Percentiles rank a stretch among this genome's conserved stretches.
These are phyloP conservation scores for Callaeas wilsoni DNA, from an alignment of 2,113 vertebrate genomes.

Conservation along the genomic window DNA sequence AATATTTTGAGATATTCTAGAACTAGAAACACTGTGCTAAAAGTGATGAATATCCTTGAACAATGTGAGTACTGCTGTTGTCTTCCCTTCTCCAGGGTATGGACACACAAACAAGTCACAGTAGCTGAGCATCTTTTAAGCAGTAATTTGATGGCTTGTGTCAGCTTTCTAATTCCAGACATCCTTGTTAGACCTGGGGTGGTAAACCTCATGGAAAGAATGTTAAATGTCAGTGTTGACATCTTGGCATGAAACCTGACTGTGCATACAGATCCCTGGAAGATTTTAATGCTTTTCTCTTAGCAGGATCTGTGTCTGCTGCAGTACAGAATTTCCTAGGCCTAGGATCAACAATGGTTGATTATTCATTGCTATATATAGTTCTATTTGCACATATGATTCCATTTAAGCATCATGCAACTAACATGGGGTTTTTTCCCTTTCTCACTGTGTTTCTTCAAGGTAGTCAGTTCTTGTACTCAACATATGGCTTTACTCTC, in stretches of 20 bases:
- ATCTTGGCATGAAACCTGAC: background rate
- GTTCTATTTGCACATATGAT: background rate
- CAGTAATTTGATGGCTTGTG: background rate
- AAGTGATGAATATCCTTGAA: background rate
- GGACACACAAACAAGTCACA: background rate
- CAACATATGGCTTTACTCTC: conserved; percentile 92
- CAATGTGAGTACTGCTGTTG: background rate
- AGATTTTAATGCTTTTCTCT: background rate
- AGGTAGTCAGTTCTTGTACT: conserved; percentile 95
- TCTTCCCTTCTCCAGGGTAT: background rate
- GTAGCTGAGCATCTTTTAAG: background rate
- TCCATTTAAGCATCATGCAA: background rate
- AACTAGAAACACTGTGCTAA: background rate
- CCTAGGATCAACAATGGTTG: background rate
- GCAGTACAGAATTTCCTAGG: background rate
- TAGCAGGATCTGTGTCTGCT: background rate
- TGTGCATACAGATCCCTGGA: background rate
- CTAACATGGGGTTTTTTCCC: background rate
- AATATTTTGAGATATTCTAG: background rate
- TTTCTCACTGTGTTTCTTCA: background rate
- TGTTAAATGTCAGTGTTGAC: background rate
- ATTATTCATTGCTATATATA: background rate
- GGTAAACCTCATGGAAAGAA: background rate
- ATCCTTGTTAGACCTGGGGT: background rate
- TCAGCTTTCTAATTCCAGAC: background rate